Percentiles rank a stretch among this genome's conserved stretches.
phyloP scores from a whole-genome alignment of 2,113 vertebrate species.

The Neogobius melanostomus region DNA sequence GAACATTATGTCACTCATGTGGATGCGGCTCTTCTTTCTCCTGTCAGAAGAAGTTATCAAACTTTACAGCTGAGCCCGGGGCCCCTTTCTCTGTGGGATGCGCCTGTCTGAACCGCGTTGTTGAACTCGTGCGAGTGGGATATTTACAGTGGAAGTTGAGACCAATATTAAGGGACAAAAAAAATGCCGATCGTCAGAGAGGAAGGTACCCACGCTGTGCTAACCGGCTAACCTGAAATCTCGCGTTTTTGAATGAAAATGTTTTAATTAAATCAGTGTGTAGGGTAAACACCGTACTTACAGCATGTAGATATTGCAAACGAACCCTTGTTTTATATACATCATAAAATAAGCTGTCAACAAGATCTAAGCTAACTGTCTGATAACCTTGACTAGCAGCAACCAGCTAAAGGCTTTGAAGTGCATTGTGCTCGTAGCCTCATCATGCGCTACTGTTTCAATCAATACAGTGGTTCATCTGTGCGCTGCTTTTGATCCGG shows the following conservation, averaged over 20 bases:
- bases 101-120: neutral
- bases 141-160: neutral
- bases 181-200: slow-evolving; percentile 58
- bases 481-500: no score
- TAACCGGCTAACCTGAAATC: slow-evolving; percentile 28
- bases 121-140: no score
- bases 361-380: neutral
- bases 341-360: neutral
- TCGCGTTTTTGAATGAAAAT: slow-evolving; percentile 18
- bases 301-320: neutral
- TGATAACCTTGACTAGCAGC: slow-evolving; percentile 43
- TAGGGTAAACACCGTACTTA: neutral
- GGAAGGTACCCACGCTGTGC: slow-evolving; percentile 48
- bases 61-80: neutral
- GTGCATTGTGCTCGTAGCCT: neutral
- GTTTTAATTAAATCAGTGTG: no score
- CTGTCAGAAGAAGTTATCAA: neutral
- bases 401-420: neutral
- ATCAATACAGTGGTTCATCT: no score
- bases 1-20: neutral
- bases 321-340: rapidly evolving
- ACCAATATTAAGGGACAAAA: slow-evolving; percentile 14
- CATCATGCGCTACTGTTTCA: no score
- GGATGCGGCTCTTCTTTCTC: neutral
- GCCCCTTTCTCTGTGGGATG: neutral